Evolutionary conservation across 2,888 invertebrate genomes (phyloP), one percentile per base, ranked within the genome.

Genomic region (Liposcelis brunnea): DNA sequence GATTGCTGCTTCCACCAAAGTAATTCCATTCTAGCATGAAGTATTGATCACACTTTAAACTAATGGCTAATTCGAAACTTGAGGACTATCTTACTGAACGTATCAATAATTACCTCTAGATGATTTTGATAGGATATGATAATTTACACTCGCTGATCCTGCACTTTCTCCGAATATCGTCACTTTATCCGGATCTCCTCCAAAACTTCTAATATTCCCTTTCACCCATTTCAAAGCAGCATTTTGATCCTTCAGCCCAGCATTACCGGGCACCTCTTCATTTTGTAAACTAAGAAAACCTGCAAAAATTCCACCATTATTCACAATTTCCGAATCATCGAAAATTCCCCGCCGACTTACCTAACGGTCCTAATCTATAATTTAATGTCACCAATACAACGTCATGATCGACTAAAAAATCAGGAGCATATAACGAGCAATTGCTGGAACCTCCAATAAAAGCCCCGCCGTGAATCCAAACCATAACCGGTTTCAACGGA

Each of bases 241-340:
- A 2, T 40, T 16, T 42, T 50, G 50, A 36, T 51, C 51, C 37
- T 51, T 51, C 19, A 51, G 47, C 1, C 51, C 51, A 42, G 49
- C 46, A 36, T 51, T 51, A 2, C 51, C 51, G 1, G 51, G 50
- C 2, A 48, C 11, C 1, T 38, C 35, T 2, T 47, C 46, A 16
- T 50, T 47, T 33, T 51, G 49, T 10, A 51, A 48, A 33, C 49
- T 50, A 21, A 51, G 42, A 32, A 51, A 51, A 21, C 51, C 51
- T 51, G 32, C 8, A 36, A 21, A 40, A 1, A 36, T n/a, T 32
- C 10, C 32, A 32, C n/a, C n/a, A 32, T 32, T n/a, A 32, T 10
- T n/a, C n/a, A n/a, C n/a, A n/a, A n/a, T n/a, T n/a, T n/a, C n/a
- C n/a, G n/a, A n/a, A n/a, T n/a, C n/a, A n/a, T n/a, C n/a, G n/a